phyloP scores from a whole-genome alignment of 2,113 vertebrate genomes.

The Microtus montanus region DNA sequence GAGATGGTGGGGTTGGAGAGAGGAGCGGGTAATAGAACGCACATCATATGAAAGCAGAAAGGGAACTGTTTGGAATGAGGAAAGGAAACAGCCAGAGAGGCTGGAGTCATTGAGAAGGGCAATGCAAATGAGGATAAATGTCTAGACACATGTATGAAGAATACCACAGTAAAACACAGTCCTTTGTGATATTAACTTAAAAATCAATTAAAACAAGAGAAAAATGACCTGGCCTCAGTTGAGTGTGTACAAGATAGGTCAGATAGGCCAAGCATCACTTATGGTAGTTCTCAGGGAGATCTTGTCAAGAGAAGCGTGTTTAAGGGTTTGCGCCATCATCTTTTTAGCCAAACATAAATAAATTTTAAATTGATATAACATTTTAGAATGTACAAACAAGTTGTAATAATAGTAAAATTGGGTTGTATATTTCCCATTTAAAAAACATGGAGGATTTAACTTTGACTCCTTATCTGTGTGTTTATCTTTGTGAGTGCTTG shows the following conservation, averaged over 20 bases:
- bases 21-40: background rate
- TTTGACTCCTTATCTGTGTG: background rate
- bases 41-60: background rate
- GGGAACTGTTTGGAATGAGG: background rate
- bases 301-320: slow-evolving; percentile 27
- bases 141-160: background rate
- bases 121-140: background rate
- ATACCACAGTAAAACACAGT: background rate
- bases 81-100: background rate
- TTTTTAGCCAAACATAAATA: slow-evolving; percentile 37
- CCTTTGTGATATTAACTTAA: background rate
- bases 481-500: background rate
- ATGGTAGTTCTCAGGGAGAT: background rate
- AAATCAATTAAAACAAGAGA: background rate
- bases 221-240: background rate
- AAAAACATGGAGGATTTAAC: background rate
- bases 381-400: slow-evolving; percentile 26
- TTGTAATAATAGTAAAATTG: slow-evolving; percentile 48
- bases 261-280: background rate
- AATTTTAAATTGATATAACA: slow-evolving; percentile 24
- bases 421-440: slow-evolving; percentile 3
- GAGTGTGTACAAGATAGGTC: background rate
- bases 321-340: slow-evolving; percentile 3
- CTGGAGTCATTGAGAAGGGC: background rate
- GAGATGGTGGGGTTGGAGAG: background rate